Evolutionary conservation across 2,797 vertebrate genomes (phyloP), one percentile per base, ranked within the genome.

Genomic region (Halcyon leucocephala): DNA sequence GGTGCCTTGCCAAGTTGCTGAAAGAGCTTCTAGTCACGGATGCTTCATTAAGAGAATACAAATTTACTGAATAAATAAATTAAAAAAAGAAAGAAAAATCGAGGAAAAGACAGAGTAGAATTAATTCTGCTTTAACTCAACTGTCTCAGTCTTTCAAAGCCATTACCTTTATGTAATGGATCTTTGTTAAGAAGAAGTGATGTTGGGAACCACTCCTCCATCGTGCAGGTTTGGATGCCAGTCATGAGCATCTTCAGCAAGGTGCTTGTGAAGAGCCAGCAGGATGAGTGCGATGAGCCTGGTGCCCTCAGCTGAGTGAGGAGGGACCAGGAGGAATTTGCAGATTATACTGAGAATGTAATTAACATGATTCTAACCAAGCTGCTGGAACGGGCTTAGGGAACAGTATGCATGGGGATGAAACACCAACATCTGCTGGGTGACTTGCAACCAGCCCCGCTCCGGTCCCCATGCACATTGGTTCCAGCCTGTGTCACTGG

Each of bases 221-320:
- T 18, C 2, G 6, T 14, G 60, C 29, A 61, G 48, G 17, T 48
- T 39, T 70, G 94, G 60, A 12, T 65, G 46, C 18, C 33, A 60
- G 55, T 21, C 2, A 37, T 0, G 0, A 18, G 20, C 44, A 39
- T 24, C 24, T 69, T 46, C 42, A 70, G 20, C 25, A 29, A 12
- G 64, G 31, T 74, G 16, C 33, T 48, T 37, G 24, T 4, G 1
- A 52, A 71, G 7, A 39, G 35, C 12, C 60, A 66, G 21, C 9
- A 62, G 70, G 15, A 51, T 31, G 2, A 0, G 3, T 11, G 29
- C 0, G 1, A 62, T 0, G 7, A 78, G 22, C 69, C 33, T 58
- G 28, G 13, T 39, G 65, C 37, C 77, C 74, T 21, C 48, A 42
- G n/a, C 26, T 1, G 3, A 39, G 52, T 35, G n/a, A 31, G 19